Conservation (phyloP, 2,888 invertebrate species). For the Kryphioiulus occultus region DNA sequence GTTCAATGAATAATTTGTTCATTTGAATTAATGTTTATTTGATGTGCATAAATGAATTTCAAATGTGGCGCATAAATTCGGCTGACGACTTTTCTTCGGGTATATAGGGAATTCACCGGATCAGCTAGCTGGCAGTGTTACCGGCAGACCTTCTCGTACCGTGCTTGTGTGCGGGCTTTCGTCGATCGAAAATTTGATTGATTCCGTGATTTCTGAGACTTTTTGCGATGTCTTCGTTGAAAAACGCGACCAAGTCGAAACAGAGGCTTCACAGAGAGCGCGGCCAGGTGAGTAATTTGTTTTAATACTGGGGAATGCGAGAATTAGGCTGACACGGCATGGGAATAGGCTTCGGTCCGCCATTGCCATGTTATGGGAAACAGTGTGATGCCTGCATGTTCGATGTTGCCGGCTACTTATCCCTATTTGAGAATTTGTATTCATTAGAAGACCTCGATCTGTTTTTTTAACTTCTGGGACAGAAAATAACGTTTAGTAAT, state of each 20-base stretch:
- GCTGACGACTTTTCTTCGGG: constrained; percentile 16
- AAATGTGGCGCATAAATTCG: constrained; percentile 35
- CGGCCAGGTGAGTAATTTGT: constrained; percentile 51
- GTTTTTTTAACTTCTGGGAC: background rate
- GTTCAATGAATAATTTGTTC: background rate
- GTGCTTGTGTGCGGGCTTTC: background rate
- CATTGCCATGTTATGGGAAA: constrained; percentile 22
- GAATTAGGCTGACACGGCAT: background rate
- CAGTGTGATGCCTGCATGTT: background rate
- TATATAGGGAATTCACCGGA: background rate
- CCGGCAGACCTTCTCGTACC: background rate
- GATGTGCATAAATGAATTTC: constrained; percentile 35
- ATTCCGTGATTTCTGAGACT: background rate
- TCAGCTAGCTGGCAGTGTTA: background rate
- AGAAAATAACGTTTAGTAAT: background rate
- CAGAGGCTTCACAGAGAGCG: constrained; percentile 51
- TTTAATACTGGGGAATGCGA: background rate
- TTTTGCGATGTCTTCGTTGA: constrained; percentile 51
- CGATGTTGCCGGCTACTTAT: background rate
- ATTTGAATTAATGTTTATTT: constrained; percentile 35
- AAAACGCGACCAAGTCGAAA: constrained; percentile 51
- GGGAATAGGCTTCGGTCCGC: background rate
- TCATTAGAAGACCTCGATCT: background rate
- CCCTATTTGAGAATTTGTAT: background rate
- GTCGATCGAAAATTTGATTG: background rate